Evolutionary conservation across 2,888 invertebrate genomes (phyloP), one percentile per base, ranked within the genome.

Genomic region (Noctuana brunneofusca): DNA sequence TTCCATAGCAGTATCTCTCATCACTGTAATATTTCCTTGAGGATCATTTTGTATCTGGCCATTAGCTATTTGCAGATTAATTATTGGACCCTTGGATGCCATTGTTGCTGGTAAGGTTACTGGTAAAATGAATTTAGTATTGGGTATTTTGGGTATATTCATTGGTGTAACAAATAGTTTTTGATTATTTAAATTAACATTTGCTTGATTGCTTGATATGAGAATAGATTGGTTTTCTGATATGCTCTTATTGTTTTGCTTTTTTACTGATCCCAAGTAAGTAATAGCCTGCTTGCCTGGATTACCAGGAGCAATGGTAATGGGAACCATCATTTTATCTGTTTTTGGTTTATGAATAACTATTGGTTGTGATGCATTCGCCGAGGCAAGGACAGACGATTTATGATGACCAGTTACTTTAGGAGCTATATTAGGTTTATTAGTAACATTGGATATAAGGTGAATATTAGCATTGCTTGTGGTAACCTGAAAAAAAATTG

Each of bases 1-100:
- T 27, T 87, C 87, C 64, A 84, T 73, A 30, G 70, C 75, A 46
- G 84, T 75, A 66, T 93, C 93, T 70, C 92, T 84, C 90, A 93
- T 92, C 58, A 94, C 93, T 60, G 94, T 94, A 50, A 94, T 93
- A 52, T 92, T 93, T 14, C 93, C 93, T 75, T 93, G 93, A 24
- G 89, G 92, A 71, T 94, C 94, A 71, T 92, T 91, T 71, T 92
- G 93, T 65, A 94, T 86, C 76, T 93, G 93, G 3, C 93, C 94
- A 80, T 94, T 95, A 20, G 93, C 92, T 74, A 95, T 94, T 86
- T 95, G 95, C 64, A 95, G 86, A 79, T 95, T 95, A 64, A 94
- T 93, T 70, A 94, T 92, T 53, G 93, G 93, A 8, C 93, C 92
- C 74, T 93, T 92, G 11, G 91, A 90, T 9, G 92, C 87, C 87